Evolutionary conservation across 2,113 vertebrate species (phyloP).

Genomic region (Benitochromis conjunctus): DNA sequence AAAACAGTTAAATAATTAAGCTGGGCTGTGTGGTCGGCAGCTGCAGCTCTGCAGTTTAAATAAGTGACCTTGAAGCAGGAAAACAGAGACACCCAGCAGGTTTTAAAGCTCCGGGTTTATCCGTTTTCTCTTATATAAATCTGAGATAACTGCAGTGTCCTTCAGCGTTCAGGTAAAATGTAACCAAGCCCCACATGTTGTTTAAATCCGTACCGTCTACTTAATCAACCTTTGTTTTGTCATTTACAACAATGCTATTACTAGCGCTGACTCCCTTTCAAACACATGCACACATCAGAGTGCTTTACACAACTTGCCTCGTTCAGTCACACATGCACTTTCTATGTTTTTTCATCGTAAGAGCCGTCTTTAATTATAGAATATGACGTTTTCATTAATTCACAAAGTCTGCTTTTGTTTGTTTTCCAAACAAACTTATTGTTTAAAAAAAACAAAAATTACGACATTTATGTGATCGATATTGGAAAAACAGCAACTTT

Average conservation of each 20-base stretch:
- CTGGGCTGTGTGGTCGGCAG: neutral
- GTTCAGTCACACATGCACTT: neutral
- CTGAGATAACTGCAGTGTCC: neutral
- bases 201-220: neutral
- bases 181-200: neutral
- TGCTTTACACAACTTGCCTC: neutral
- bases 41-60: neutral
- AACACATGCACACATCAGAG: neutral
- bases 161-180: neutral
- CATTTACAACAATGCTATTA: constrained; percentile 6
- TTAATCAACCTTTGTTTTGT: constrained; percentile 5
- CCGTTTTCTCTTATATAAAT: neutral
- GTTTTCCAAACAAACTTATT: neutral
- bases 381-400: fast-evolving
- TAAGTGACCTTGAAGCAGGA: neutral
- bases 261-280: neutral
- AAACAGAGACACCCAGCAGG: neutral
- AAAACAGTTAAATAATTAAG: neutral
- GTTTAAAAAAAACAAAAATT: neutral
- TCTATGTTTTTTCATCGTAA: neutral
- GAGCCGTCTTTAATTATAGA: fast-evolving
- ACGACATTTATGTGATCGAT: neutral
- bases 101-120: neutral
- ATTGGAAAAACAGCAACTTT: neutral
- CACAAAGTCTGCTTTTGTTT: neutral